Conservation (phyloP, 2,113 vertebrate genomes). For the Epinephelus lanceolatus region DNA sequence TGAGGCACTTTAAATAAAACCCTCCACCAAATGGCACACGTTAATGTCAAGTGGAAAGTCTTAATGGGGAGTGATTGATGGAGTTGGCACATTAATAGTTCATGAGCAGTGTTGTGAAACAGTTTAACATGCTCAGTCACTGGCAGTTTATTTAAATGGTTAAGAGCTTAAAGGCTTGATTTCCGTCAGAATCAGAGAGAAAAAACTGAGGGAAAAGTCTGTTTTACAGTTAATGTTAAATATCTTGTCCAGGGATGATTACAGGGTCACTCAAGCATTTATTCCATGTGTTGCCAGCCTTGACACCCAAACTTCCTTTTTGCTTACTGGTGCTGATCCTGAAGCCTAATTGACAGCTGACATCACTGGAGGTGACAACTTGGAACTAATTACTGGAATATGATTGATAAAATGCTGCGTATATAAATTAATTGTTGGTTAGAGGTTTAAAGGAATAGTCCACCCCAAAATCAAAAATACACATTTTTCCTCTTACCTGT, state of each 20-base stretch:
- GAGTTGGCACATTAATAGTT: conserved; percentile 52
- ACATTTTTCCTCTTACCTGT: no score
- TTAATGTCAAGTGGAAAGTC: conserved; percentile 49
- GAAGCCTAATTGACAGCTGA: background rate
- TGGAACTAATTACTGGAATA: background rate
- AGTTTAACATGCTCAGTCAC: conserved; percentile 38
- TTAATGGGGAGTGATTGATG: conserved; percentile 66
- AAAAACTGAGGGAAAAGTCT: background rate
- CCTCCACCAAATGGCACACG: conserved; percentile 15
- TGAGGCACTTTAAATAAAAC: conserved; percentile 53
- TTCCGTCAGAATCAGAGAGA: background rate
- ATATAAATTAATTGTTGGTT: background rate
- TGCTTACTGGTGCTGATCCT: background rate
- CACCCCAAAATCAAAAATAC: no score
- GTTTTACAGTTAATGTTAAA: conserved; percentile 26
- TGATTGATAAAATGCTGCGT: background rate
- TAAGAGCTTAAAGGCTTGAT: conserved; percentile 14
- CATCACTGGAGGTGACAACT: background rate
- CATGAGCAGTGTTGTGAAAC: conserved; percentile 50
- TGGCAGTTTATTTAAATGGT: conserved; percentile 23
- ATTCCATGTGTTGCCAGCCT: conserved; percentile 1
- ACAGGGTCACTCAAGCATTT: conserved; percentile 25
- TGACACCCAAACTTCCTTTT: conserved; percentile 22
- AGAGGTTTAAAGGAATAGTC: background rate
- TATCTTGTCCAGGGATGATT: conserved; percentile 12